These are phyloP conservation scores for Chrysoperla carnea DNA, from an alignment of 1,140 invertebrate species.

Conservation along the genomic window DNA sequence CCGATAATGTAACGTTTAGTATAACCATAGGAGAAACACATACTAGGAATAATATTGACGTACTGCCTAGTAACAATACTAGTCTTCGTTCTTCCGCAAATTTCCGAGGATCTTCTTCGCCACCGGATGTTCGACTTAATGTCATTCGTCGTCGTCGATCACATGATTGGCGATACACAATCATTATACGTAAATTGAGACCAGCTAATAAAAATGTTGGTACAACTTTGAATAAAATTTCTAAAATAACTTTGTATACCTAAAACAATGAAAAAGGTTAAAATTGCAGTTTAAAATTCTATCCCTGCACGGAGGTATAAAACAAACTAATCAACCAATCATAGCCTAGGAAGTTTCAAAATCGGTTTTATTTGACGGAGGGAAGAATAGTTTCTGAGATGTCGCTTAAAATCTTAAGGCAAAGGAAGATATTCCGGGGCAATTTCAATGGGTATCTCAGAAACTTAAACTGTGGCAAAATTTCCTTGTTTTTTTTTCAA, in stretches of 20 bases:
- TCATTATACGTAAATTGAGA: conserved; percentile 49
- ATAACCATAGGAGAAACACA: conserved; percentile 63
- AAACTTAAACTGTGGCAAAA: too few species aligned
- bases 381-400: too few species aligned
- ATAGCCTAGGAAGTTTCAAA: too few species aligned
- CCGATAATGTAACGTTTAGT: conserved; percentile 46
- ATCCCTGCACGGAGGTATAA: too few species aligned
- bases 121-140: conserved; percentile 30
- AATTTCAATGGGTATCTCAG: too few species aligned
- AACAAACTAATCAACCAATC: too few species aligned
- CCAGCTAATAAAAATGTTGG: conserved; percentile 47
- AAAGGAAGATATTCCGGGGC: too few species aligned
- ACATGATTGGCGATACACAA: conserved; percentile 41
- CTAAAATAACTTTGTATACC: conserved; percentile 43
- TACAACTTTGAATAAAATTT: conserved; percentile 44
- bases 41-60: conserved; percentile 52
- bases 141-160: conserved; percentile 43
- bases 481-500: too few species aligned
- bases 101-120: conserved; percentile 39
- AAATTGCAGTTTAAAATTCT: background rate
- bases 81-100: conserved; percentile 53
- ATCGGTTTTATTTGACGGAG: background rate
- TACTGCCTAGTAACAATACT: conserved; percentile 48
- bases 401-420: too few species aligned
- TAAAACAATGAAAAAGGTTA: conserved; percentile 3